Conservation (phyloP, 2,797 vertebrate species). For the Squalus acanthias region DNA sequence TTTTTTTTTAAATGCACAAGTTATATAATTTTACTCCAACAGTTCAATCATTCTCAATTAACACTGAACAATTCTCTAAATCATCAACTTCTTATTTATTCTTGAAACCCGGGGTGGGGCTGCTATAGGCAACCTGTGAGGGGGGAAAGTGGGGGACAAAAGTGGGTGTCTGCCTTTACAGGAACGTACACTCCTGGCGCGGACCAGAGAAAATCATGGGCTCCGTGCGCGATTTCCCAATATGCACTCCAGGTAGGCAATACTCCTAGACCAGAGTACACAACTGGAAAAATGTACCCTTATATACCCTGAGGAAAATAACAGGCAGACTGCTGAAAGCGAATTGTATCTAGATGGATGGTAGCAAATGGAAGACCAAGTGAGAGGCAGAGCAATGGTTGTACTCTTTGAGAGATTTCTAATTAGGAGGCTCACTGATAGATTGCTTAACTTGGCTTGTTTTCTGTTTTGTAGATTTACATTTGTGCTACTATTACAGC, state of each 20-base stretch:
- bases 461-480: no score
- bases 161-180: neutral
- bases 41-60: neutral
- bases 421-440: neutral
- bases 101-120: neutral
- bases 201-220: neutral
- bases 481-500: no score
- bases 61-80: neutral
- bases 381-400: neutral
- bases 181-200: neutral
- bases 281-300: neutral
- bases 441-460: neutral
- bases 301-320: neutral
- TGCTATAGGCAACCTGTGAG: neutral
- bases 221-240: neutral
- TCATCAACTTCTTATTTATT: neutral
- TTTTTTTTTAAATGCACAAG: neutral
- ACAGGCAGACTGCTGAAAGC: neutral
- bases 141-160: neutral
- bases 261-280: neutral
- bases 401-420: no score
- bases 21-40: neutral
- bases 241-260: neutral
- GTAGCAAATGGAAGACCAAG: no score
- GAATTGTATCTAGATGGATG: neutral